Percentiles rank a stretch among this genome's conserved stretches.
These are phyloP conservation scores for Anoura caudifer DNA, from an alignment of 2,113 vertebrate species.

Conservation along the genomic window DNA sequence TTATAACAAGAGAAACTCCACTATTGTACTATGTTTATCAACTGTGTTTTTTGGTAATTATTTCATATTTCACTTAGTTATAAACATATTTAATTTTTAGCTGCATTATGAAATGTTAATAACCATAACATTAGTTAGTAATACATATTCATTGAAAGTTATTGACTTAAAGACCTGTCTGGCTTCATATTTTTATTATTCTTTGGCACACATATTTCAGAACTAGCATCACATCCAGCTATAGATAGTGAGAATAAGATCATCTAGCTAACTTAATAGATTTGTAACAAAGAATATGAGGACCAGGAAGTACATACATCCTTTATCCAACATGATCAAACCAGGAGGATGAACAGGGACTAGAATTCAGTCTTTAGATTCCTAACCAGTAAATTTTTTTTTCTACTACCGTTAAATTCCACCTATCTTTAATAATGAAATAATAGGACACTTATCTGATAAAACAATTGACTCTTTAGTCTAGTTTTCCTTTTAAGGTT, in stretches of 20 bases:
- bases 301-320: neutral
- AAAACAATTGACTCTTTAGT: neutral
- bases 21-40: neutral
- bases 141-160: slow-evolving; percentile 72
- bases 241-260: slow-evolving; percentile 3
- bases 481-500: neutral
- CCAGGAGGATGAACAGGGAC: neutral
- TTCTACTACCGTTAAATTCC: neutral
- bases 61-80: slow-evolving; percentile 48
- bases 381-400: neutral
- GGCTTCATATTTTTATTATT: slow-evolving; percentile 48
- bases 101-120: slow-evolving; percentile 57
- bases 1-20: slow-evolving; percentile 33
- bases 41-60: slow-evolving; percentile 34
- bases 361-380: neutral
- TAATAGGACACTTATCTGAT: neutral
- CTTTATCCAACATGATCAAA: neutral
- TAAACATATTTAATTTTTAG: slow-evolving; percentile 41
- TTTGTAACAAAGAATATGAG: neutral
- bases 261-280: neutral
- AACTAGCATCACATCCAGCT: neutral
- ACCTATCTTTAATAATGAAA: neutral
- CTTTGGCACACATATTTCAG: slow-evolving; percentile 48
- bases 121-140: slow-evolving; percentile 54
- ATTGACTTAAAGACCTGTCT: slow-evolving; percentile 36